These are phyloP conservation scores for Acromyrmex echinatior DNA, from an alignment of 1,140 invertebrate species.

Conservation along the genomic window DNA sequence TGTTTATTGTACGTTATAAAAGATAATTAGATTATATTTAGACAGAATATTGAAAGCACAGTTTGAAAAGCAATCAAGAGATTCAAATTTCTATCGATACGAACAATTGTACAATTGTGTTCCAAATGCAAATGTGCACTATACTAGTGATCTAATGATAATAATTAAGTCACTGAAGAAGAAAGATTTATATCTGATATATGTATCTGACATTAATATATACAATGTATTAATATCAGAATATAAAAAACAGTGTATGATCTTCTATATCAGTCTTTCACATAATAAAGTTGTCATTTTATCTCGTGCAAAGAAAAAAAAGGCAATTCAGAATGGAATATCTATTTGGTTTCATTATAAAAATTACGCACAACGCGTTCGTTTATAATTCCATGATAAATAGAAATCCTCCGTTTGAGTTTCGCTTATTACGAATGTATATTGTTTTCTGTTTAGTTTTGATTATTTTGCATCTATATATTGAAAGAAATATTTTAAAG, in stretches of 20 bases:
- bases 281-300: background rate
- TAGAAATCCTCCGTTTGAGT: background rate
- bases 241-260: background rate
- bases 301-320: background rate
- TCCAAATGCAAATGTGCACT: conserved; percentile 33
- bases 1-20: conserved; percentile 61
- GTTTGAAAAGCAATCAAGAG: background rate
- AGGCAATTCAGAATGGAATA: conserved; percentile 16
- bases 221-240: conserved; percentile 24
- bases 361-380: background rate
- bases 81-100: conserved; percentile 25
- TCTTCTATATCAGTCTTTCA: conserved; percentile 21
- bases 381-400: background rate
- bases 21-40: conserved; percentile 58
- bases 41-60: background rate
- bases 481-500: background rate
- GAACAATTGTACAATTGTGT: conserved; percentile 49
- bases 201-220: conserved; percentile 8
- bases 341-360: conserved; percentile 9
- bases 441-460: conserved; percentile 13
- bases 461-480: background rate
- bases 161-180: conserved; percentile 18
- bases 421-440: background rate
- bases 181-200: conserved; percentile 43
- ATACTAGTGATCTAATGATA: conserved; percentile 40